Base-by-base conservation (phyloP, 2,888 invertebrate species). In the Beris morrisii region DNA sequence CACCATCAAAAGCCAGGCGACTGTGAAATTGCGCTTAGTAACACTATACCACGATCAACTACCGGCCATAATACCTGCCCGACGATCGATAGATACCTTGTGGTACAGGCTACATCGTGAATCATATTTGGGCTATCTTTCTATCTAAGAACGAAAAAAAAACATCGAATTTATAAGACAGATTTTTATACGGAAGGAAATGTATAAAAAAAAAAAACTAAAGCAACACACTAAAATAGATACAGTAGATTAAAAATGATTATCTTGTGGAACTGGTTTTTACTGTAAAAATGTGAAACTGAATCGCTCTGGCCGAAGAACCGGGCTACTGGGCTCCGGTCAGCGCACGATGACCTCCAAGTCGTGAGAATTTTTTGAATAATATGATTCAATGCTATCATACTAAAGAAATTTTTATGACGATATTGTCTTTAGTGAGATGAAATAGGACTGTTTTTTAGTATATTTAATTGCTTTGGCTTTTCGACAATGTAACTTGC, bases 171-270 rank as follows among this genome's bases (percentile, higher is more conserved):
- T 6, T 30, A n/a, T 46, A 58, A 30, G 45, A 9, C 12, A 12
- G 22, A 13, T 56, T 56, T n/a, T 28, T 46, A 28, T 46, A 58
- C 58, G 46, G 58, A 58, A 58, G 58, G 58, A 58, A 58, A 58
- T 46, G 45, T 46, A n/a, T 30, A 38, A 3, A 9, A 9, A 15
- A 44, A n/a, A 31, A 22, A 56, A 44, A 43, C 12, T 46, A 46
- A 58, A 58, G 15, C 45, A 58, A 46, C 45, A 43, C 54, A 54
- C 22, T 52, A 54, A 15, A 38, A 13, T 56, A 43, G 56, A 56
- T 56, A 43, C 38, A 56, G 12, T 56, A 32, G 32, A 56, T 56
- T 56, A 31, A 43, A 56, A 11, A 15, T 53, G 5, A 38, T 46
- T 43, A 15, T 30, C 7, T 38, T 4, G 11, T 9, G 9, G 28